Conservation (phyloP, 2,888 invertebrate genomes). For the Caenorhabditis parvicauda region DNA sequence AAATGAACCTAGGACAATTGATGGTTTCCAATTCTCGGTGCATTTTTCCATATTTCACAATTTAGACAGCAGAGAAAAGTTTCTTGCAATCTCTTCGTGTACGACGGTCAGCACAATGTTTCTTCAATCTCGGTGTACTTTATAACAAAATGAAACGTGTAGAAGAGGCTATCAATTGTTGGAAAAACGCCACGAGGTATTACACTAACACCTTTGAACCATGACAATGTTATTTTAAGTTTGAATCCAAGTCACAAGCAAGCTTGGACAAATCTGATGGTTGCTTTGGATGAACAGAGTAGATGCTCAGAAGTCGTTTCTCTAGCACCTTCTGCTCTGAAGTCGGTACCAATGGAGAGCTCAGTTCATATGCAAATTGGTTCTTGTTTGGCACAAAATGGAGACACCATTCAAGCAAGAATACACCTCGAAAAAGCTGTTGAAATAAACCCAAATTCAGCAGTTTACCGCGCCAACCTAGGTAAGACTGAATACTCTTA, state of each 20-base stretch:
- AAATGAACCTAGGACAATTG: conserved; percentile 69
- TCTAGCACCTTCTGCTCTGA: conserved; percentile 74
- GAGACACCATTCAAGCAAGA: conserved; percentile 78
- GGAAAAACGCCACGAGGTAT: conserved; percentile 79
- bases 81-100: conserved; percentile 78
- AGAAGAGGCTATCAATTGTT: conserved; percentile 76
- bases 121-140: conserved; percentile 91
- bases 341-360: conserved; percentile 74
- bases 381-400: conserved; percentile 82
- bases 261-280: conserved; percentile 88
- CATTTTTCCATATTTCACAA: conserved; percentile 2
- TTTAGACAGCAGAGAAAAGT: conserved; percentile 75
- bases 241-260: conserved; percentile 74
- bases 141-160: conserved; percentile 78
- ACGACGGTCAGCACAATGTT: conserved; percentile 84
- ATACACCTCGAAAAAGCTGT: conserved; percentile 78
- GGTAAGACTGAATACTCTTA: too few relatives aligned
- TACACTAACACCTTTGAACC: not conserved
- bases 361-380: conserved; percentile 82
- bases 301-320: conserved; percentile 74
- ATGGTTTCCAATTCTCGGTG: conserved; percentile 4
- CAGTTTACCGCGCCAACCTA: conserved; percentile 84
- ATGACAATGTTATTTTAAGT: conserved; percentile 23
- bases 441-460: conserved; percentile 71
- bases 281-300: conserved; percentile 70